A percentile compares a stretch with the other conserved stretches of the same genome.
Evolutionary conservation across 2,797 vertebrate genomes (phyloP).

Genomic region (Vipera ursinii): DNA sequence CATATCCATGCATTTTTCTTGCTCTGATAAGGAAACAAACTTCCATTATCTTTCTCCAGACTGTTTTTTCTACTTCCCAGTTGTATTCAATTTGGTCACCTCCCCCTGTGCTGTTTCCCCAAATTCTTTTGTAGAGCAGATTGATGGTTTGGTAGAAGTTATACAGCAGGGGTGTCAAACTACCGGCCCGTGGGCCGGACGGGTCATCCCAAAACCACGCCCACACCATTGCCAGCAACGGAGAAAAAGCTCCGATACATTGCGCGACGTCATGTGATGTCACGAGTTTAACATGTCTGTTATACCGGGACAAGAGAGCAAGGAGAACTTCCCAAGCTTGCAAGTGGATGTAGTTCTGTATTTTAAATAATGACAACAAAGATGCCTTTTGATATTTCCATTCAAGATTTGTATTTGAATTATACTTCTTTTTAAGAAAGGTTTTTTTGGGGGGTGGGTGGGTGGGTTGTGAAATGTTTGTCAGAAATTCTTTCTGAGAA

Average conservation of each 20-base stretch:
- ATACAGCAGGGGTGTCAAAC: no score
- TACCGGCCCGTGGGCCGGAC: no score
- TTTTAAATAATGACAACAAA: neutral
- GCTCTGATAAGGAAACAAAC: neutral
- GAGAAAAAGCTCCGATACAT: no score
- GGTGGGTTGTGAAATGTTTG: neutral
- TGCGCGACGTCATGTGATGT: no score
- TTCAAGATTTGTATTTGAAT: neutral
- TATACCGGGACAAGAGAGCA: neutral
- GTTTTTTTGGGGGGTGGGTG: no score
- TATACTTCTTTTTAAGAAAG: neutral
- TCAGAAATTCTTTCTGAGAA: neutral
- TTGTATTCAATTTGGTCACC: neutral
- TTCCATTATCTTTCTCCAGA: neutral
- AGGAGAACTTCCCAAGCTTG: neutral
- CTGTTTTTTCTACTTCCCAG: neutral
- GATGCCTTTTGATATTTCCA: neutral
- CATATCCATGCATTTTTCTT: neutral
- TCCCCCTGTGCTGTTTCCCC: neutral
- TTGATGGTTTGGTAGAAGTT: neutral
- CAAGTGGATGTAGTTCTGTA: neutral
- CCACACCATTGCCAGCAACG: no score
- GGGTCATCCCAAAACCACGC: no score
- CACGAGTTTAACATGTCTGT: no score
- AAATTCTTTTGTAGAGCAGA: neutral